phyloP scores from a whole-genome alignment of 2,113 vertebrate genomes.

The Budorcas taxicolor region DNA sequence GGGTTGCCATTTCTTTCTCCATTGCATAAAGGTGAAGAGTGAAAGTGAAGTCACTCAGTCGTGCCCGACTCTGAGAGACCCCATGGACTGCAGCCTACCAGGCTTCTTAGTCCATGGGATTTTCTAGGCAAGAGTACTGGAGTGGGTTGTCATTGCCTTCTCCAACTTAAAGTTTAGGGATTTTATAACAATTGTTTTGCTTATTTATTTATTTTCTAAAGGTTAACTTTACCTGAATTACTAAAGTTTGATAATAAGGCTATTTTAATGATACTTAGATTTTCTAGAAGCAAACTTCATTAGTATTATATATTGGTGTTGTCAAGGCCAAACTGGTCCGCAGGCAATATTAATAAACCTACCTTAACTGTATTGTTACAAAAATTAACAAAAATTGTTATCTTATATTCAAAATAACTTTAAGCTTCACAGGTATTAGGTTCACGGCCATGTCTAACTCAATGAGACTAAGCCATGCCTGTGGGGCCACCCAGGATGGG shows the following conservation, averaged over 20 bases:
- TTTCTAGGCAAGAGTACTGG: too few species aligned
- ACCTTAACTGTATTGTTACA: neutral
- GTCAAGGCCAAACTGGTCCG: neutral
- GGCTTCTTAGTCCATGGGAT: too few species aligned
- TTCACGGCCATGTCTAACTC: too few species aligned
- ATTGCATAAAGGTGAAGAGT: too few species aligned
- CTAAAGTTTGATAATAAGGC: neutral
- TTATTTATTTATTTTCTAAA: neutral
- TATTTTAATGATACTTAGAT: neutral
- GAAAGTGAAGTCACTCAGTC: too few species aligned
- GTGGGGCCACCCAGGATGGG: too few species aligned
- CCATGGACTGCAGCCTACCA: too few species aligned
- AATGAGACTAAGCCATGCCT: too few species aligned
- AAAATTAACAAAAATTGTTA: neutral
- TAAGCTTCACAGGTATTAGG: neutral
- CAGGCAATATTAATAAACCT: neutral
- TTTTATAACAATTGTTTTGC: neutral
- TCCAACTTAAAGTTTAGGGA: neutral
- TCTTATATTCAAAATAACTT: neutral
- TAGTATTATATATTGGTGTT: neutral
- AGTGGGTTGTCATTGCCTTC: too few species aligned
- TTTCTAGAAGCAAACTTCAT: neutral
- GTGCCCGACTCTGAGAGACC: too few species aligned
- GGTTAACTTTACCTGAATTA: neutral
- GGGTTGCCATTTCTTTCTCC: too few species aligned